A percentile compares a stretch with the other conserved stretches of the same genome.
These are phyloP conservation scores for Sterrhoptilus dennistouni DNA, from an alignment of 2,113 vertebrate genomes.

Conservation along the genomic window DNA sequence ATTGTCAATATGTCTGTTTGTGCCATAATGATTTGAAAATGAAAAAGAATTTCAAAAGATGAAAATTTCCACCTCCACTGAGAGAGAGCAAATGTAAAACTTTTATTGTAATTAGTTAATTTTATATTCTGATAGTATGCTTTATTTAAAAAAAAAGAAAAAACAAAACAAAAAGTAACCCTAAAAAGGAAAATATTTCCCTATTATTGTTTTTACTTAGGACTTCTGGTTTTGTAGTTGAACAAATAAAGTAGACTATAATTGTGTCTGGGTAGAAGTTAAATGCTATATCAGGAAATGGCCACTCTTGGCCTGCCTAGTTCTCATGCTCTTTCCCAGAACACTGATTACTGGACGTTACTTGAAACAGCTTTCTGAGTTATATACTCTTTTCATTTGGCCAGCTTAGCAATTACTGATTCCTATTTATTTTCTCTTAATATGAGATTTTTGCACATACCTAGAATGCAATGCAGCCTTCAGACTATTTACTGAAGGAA, in stretches of 20 bases:
- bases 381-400: not conserved
- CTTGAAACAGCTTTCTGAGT: conserved; percentile 11
- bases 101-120: not conserved
- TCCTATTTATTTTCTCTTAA: conserved; percentile 11
- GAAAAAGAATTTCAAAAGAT: not conserved
- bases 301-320: not conserved
- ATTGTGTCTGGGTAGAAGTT: not conserved
- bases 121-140: not conserved
- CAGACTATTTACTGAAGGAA: not conserved
- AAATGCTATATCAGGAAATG: conserved; percentile 34
- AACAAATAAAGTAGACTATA: not conserved
- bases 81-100: not conserved
- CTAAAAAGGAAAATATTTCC: not conserved
- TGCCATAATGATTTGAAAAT: conserved; percentile 21
- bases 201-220: conserved; percentile 1
- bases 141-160: not conserved
- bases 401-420: not conserved
- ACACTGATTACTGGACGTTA: not conserved
- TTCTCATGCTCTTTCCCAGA: conserved; percentile 29
- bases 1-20: not conserved
- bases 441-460: not conserved
- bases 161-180: not conserved
- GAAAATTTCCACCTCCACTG: not conserved
- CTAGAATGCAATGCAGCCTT: not conserved
- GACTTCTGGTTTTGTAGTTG: not conserved